Evolutionary conservation across 2,113 vertebrate species (phyloP).

Genomic region (Melanerpes formicivorus): DNA sequence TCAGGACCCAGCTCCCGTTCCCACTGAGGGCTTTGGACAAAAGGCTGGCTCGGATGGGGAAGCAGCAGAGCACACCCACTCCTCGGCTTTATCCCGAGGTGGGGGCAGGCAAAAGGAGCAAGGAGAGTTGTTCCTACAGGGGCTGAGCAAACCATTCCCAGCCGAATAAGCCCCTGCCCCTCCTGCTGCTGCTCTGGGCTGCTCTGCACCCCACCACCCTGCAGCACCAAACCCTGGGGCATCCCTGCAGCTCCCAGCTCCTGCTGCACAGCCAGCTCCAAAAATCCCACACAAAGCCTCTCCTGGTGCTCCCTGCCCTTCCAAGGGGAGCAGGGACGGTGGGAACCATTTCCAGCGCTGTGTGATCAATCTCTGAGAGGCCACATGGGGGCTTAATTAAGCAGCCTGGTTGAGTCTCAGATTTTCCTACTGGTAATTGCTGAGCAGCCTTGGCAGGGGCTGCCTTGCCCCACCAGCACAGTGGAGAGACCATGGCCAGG

Average conservation of each 20-base stretch:
- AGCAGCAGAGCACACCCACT: background rate
- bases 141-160: background rate
- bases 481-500: background rate
- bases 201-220: background rate
- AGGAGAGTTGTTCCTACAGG: background rate
- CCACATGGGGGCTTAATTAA: constrained; percentile 72
- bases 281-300: constrained; percentile 13
- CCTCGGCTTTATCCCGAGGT: background rate
- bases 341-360: background rate
- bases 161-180: background rate
- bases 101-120: background rate
- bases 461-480: background rate
- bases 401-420: constrained; percentile 60
- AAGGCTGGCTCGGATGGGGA: background rate
- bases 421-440: constrained; percentile 56
- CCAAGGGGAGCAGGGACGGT: background rate
- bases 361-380: constrained; percentile 57
- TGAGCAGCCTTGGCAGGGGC: constrained; percentile 14
- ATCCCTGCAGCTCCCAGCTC: background rate
- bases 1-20: accelerated
- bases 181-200: background rate
- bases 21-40: background rate
- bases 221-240: background rate
- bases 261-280: background rate
- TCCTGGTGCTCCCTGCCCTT: constrained; percentile 5